These are phyloP conservation scores for Chydorus sphaericus DNA, from an alignment of 2,888 invertebrate genomes.

Conservation along the genomic window DNA sequence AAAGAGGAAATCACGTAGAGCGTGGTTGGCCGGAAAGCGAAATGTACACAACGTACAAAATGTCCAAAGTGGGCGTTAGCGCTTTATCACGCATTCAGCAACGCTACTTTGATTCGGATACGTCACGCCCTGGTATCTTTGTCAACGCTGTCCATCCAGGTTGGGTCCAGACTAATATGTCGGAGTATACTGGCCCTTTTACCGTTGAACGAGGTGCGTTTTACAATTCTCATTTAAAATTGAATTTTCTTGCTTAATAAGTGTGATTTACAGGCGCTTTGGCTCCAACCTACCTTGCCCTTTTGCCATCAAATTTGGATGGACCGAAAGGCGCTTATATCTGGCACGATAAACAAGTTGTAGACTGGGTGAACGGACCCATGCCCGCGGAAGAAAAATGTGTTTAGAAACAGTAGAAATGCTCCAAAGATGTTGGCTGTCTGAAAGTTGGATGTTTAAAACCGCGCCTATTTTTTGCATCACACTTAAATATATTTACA, in stretches of 20 bases:
- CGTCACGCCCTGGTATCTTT: constrained; percentile 27
- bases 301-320: constrained; percentile 6
- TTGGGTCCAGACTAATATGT: constrained; percentile 11
- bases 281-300: not conserved
- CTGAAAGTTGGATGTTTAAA: too few relatives aligned
- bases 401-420: too few relatives aligned
- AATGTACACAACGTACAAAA: constrained; percentile 43
- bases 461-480: too few relatives aligned
- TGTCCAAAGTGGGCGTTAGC: constrained; percentile 57
- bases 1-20: constrained; percentile 32
- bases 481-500: too few relatives aligned
- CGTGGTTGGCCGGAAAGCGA: constrained; percentile 7
- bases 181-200: constrained; percentile 5
- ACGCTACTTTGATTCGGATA: constrained; percentile 35
- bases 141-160: constrained; percentile 27
- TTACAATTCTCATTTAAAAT: too few relatives aligned
- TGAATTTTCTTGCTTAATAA: too few relatives aligned
- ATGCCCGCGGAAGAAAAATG: too few relatives aligned
- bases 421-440: too few relatives aligned
- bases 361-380: constrained; percentile 10
- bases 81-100: constrained; percentile 49
- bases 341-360: constrained; percentile 4
- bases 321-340: constrained; percentile 1
- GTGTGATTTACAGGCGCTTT: constrained; percentile 3
- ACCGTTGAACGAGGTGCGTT: constrained; percentile 12